These are phyloP conservation scores for Chrysina gloriosa DNA, from an alignment of 2,888 invertebrate species.

Conservation along the genomic window DNA sequence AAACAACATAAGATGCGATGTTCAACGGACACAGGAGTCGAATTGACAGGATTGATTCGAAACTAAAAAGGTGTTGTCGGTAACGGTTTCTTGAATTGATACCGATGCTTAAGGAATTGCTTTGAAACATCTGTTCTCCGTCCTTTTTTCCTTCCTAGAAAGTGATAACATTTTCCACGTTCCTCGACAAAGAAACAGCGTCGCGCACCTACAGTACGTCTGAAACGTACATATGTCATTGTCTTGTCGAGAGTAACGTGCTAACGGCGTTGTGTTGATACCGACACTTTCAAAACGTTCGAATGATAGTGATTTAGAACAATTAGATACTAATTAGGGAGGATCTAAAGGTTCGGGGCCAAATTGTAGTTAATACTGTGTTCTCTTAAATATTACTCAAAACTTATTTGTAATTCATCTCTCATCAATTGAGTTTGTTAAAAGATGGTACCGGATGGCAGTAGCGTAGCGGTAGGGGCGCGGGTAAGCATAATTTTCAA, in stretches of 20 bases:
- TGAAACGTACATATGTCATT: background rate
- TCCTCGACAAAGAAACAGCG: background rate
- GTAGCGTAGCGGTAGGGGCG: too few relatives aligned
- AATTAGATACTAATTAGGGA: too few relatives aligned
- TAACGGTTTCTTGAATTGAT: conserved; percentile 27
- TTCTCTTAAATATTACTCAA: too few relatives aligned
- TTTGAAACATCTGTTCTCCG: conserved; percentile 28
- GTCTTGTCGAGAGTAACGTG: background rate
- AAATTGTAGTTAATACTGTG: too few relatives aligned
- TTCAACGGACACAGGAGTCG: conserved; percentile 36
- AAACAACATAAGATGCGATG: conserved; percentile 39
- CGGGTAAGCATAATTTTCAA: too few relatives aligned
- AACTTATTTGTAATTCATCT: too few relatives aligned
- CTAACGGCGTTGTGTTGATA: too few relatives aligned
- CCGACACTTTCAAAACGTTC: too few relatives aligned
- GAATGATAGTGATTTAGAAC: too few relatives aligned
- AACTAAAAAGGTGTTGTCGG: conserved; percentile 35
- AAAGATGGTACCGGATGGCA: too few relatives aligned
- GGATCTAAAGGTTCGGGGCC: too few relatives aligned
- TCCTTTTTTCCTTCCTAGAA: conserved; percentile 18
- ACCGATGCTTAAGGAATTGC: conserved; percentile 11
- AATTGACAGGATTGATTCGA: conserved; percentile 37
- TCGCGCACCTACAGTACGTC: background rate
- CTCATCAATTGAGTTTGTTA: too few relatives aligned
- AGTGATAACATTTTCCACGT: conserved; percentile 1